Evolutionary conservation across 2,888 invertebrate species (phyloP), one percentile per base, ranked within the genome.

Genomic region (Euplagia quadripunctaria): DNA sequence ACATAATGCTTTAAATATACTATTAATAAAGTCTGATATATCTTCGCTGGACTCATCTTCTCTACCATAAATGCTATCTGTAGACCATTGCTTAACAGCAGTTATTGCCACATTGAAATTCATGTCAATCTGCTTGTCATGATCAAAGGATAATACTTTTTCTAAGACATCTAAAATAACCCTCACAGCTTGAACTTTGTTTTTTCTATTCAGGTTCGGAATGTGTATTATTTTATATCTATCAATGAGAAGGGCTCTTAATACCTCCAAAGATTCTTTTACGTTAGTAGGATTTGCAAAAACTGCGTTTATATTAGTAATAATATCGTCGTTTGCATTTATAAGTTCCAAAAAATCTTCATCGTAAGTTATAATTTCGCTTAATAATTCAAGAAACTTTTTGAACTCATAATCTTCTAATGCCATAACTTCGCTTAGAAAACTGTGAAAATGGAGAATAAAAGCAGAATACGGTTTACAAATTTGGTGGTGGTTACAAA

Each of bases 401-500:
- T 31, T 61, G 46, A 69, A 61, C 5, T 31, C 31, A 17, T 0
- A 5, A 11, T 31, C 20, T 49, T 31, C 20, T 31, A 69, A 31
- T 31, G 61, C 14, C 16, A 69, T 46, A 31, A 69, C n/a, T 61
- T 61, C 31, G 31, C 9, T 42, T 17, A 58, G 3, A n/a, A 69
- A 69, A 46, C 17, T 31, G 20, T 61, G 46, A 11, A 69, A 43
- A 20, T 69, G 9, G 1, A 16, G 7, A 61, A 20, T 46, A 12
- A 69, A 58, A 69, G 68, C 31, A 12, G 68, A 69, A 70, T 52
- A 70, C 16, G 70, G 70, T 55, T 42, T 64, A 55, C 70, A 70
- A n/a, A 70, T 41, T 43, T 70, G 64, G 5, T 70, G 43, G 17
- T 55, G 20, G 2, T 55, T 64, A 20, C 70, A 70, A 8, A 69